Base-by-base conservation (phyloP, 2,888 invertebrate genomes). In the Blomia tropicalis region DNA sequence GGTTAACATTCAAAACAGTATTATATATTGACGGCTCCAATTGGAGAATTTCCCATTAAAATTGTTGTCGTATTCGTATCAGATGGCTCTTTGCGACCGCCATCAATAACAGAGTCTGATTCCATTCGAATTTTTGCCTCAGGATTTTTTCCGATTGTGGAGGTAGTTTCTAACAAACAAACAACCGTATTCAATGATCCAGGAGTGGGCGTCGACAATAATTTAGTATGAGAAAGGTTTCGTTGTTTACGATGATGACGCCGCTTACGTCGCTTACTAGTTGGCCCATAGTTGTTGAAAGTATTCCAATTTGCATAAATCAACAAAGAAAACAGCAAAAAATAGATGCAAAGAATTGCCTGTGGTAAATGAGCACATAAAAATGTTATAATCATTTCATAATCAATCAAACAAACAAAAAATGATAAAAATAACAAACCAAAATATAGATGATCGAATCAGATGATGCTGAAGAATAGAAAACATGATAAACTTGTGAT, bases 301-400 rank as follows among this genome's bases (percentile, higher is more conserved):
- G 56, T 27, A 25, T 23, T 56, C 56, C 56, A 56, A 25, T 56
- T 56, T 19, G 56, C 56, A 25, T 56, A 56, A 23, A 56, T 56
- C 23, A 56, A 36, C 17, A 56, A 36, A 14, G 56, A 56, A 36
- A 56, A 56, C 19, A 56, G 29, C 29, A 56, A 23, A 22, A 56
- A 56, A 25, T 56, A 56, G 25, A 56, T 56, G 29, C 56, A 56
- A 11, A 56, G 29, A 19, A 56, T 29, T n/a, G 56, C 56, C 56
- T 56, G 36, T 2, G 23, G 56, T 11, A 36, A 14, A 54, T 14
- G 29, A 36, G 22, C 14, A 56, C 2, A 56, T 3, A 36, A 31
- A 27, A 56, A 4, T 14, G 56, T 29, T 2, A 30, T 3, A 31
- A 31, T 56, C 14, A 27, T n/a, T 47, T 25, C 5, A 19, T 2